Evolutionary conservation across 2,888 invertebrate species (phyloP).

Genomic region (Seira ritae): DNA sequence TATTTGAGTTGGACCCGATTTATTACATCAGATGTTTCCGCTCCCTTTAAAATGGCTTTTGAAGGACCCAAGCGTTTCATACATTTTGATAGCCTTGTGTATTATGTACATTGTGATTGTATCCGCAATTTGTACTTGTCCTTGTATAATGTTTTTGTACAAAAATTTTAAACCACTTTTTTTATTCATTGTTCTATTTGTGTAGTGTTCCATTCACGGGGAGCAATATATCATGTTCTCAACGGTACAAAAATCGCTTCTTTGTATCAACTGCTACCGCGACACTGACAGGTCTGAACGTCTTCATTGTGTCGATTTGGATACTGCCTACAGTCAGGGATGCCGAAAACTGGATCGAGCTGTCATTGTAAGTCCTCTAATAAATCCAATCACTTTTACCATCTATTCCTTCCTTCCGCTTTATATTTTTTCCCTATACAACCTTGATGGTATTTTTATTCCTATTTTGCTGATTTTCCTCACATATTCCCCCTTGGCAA

Average conservation of each 20-base stretch:
- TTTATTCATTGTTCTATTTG: constrained; percentile 29
- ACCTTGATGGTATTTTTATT: constrained; percentile 53
- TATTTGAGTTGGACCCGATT: too few species aligned
- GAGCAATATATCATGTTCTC: constrained; percentile 87
- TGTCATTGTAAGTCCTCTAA: constrained; percentile 76
- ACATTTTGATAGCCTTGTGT: too few species aligned
- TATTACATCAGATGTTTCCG: too few species aligned
- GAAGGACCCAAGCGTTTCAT: too few species aligned
- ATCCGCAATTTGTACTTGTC: too few species aligned
- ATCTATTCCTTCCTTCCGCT: constrained; percentile 68
- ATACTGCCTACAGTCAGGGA: constrained; percentile 84
- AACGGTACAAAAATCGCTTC: constrained; percentile 82
- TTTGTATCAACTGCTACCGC: constrained; percentile 86
- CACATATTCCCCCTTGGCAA: constrained; percentile 61
- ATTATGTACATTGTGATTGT: too few species aligned
- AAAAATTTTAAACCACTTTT: too few species aligned
- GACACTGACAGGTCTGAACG: constrained; percentile 80
- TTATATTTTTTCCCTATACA: constrained; percentile 30
- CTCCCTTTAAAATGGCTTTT: too few species aligned
- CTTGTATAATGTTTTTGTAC: background rate
- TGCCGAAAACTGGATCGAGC: constrained; percentile 84
- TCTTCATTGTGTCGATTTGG: constrained; percentile 83
- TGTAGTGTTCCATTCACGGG: constrained; percentile 81
- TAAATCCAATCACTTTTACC: constrained; percentile 73
- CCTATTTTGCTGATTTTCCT: constrained; percentile 47